Conservation (phyloP, 2,113 vertebrate species). For the Sminthopsis crassicaudata region DNA sequence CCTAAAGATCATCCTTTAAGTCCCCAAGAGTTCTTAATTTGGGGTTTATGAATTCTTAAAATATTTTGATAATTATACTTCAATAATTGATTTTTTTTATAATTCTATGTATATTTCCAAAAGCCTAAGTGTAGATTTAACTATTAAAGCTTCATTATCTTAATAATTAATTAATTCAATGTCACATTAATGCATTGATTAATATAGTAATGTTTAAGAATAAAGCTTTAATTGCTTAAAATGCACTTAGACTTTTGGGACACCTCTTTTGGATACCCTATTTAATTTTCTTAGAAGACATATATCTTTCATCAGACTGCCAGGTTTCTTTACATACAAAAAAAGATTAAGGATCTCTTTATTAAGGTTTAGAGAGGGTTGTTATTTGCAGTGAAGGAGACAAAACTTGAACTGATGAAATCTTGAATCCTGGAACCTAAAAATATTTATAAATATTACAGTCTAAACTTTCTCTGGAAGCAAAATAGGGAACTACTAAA, state of each 20-base stretch:
- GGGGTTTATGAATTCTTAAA: not conserved
- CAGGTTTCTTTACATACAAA: not conserved
- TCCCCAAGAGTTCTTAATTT: not conserved
- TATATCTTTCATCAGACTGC: not conserved
- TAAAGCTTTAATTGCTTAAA: not conserved
- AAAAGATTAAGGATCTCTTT: not conserved
- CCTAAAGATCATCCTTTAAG: not conserved
- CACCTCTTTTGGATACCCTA: not conserved
- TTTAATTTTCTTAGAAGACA: not conserved
- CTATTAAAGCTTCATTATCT: not conserved
- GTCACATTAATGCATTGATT: not conserved
- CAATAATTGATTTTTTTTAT: too few species aligned
- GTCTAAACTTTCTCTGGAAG: not conserved
- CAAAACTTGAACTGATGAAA: too few species aligned
- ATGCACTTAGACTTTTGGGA: not conserved
- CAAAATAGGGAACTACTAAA: not conserved
- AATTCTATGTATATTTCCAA: not conserved
- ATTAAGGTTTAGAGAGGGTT: too few species aligned
- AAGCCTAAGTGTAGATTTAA: not conserved
- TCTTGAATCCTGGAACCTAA: too few species aligned
- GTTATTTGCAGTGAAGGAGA: too few species aligned
- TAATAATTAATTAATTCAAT: not conserved
- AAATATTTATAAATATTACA: too few species aligned
- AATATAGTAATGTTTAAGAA: not conserved
- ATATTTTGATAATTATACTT: not conserved